Base-by-base conservation (phyloP, 2,113 vertebrate genomes). In the Actenoides lindsayi region DNA sequence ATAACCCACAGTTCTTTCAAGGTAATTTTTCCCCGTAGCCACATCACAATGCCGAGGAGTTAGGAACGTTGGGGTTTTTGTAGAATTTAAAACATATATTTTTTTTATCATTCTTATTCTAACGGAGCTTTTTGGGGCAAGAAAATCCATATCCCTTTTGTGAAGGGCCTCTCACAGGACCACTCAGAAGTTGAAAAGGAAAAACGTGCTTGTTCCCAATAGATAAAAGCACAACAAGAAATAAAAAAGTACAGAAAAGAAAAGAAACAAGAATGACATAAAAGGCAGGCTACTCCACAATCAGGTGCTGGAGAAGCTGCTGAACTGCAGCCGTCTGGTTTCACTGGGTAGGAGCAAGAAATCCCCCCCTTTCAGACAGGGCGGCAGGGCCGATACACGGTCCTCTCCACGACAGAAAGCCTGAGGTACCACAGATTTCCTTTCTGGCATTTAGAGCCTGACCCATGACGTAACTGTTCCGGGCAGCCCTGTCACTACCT, bases 61-160 rank as follows among this genome's bases (percentile, higher is more conserved):
- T 46, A 35, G 15, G 83, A 83, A 79, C 10, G 2, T 20, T 51
- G 64, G 7, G 0, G 2, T 10, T 87, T 73, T 62, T 67, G 60
- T 44, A 73, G 70, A 33, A 74, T 74, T 87, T 10, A 3, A 57
- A 74, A 83, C 83, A 75, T 5, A 71, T 7, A 3, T 77, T 25
- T 88, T 87, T 95, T 96, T 94, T 89, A 75, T 87, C 24, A 87
- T 78, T 87, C 78, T 64, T 71, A 91, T 74, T 87, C 74, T 82
- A 96, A 80, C 17, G 2, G 68, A 92, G 80, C 44, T 87, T 94
- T 84, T 62, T 39, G 31, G 89, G 65, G 41, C 81, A 91, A 85
- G 86, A 94, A 93, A 93, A 92, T 94, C 91, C 78, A 96, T 95
- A 92, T 74, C 59, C 74, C 70, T 94, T 97, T 94, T 94, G 95